A percentile compares a stretch with the other conserved stretches of the same genome.
These are phyloP conservation scores for Ptyas mucosa DNA, from an alignment of 2,113 vertebrate species.

Conservation along the genomic window DNA sequence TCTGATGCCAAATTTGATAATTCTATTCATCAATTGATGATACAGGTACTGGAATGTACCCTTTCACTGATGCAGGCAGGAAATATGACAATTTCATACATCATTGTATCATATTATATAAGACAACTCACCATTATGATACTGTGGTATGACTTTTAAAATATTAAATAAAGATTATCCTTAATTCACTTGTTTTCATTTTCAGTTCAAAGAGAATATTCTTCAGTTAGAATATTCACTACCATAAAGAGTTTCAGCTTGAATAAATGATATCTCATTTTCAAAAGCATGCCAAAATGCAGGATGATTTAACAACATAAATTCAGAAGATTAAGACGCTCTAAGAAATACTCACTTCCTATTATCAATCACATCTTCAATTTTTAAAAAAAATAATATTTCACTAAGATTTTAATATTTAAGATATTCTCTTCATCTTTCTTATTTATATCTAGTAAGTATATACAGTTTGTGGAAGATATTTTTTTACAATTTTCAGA, in stretches of 20 bases:
- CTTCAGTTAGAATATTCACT: conserved; percentile 23
- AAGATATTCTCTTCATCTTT: not conserved
- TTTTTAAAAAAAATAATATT: not conserved
- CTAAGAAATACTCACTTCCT: not conserved
- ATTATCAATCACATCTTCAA: not conserved
- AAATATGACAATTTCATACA: not conserved
- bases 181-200: not conserved
- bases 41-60: conserved; percentile 24
- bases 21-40: not conserved
- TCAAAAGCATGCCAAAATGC: not conserved
- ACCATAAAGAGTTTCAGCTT: not conserved
- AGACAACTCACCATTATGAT: not conserved
- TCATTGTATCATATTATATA: not conserved
- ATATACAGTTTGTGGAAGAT: not conserved
- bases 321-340: not conserved
- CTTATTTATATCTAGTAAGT: not conserved
- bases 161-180: not conserved
- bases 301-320: not conserved
- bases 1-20: not conserved
- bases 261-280: not conserved
- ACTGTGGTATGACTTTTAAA: not conserved
- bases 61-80: not conserved
- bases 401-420: not conserved
- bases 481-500: not conserved
- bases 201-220: conserved; percentile 14